Conservation (phyloP, 1,140 invertebrate genomes). For the Bombus confusus region DNA sequence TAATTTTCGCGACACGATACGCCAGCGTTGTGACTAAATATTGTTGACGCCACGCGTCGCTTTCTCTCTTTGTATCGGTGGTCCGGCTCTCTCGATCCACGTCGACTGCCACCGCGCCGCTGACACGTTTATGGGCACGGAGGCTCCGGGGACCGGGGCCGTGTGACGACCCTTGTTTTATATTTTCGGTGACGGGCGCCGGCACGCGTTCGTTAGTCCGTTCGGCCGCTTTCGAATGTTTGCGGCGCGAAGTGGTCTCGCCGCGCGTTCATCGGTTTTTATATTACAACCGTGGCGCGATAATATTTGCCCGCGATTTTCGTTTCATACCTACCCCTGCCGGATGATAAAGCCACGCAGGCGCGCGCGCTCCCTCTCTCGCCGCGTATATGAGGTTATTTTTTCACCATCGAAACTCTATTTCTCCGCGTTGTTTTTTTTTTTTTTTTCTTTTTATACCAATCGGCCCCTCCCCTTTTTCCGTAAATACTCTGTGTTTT, state of each 20-base stretch:
- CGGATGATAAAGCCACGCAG: not conserved
- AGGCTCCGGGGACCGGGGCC: not conserved
- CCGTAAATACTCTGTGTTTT: not conserved
- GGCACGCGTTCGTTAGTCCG: conserved; percentile 19
- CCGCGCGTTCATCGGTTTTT: conserved; percentile 32
- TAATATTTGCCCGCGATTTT: conserved; percentile 25
- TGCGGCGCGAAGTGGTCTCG: conserved; percentile 42
- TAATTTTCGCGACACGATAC: conserved; percentile 65
- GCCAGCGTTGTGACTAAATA: conserved; percentile 59
- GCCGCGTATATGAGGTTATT: not conserved
- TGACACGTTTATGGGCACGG: conserved; percentile 58
- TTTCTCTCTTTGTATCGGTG: not conserved
- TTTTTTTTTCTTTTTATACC: not conserved
- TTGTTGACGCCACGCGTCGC: conserved; percentile 54
- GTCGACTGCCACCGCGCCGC: conserved; percentile 44
- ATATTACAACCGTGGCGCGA: conserved; percentile 22
- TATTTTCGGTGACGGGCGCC: conserved; percentile 56
- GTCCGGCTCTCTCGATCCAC: not conserved
- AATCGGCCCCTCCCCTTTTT: not conserved
- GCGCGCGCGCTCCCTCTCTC: too few species aligned
- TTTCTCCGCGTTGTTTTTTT: not conserved
- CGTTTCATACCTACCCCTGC: conserved; percentile 18
- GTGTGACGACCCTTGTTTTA: conserved; percentile 53
- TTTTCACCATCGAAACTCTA: not conserved
- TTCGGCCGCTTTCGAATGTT: conserved; percentile 52